Evolutionary conservation across 2,113 vertebrate species (phyloP).

Genomic region (Scortum barcoo): DNA sequence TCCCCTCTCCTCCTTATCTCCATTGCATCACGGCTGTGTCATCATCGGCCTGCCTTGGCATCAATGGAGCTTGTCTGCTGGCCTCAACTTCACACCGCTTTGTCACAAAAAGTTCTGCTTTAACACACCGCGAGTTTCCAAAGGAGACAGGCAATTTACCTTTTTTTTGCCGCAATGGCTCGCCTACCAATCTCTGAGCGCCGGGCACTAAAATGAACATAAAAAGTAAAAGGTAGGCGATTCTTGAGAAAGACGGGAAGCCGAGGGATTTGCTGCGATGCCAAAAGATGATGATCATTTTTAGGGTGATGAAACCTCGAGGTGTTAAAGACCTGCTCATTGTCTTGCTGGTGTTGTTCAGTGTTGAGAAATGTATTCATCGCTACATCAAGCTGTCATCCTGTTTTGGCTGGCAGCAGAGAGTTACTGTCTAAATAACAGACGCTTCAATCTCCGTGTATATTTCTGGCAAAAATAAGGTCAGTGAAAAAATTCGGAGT

Average conservation of each 20-base stretch:
- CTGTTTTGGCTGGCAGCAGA: background rate
- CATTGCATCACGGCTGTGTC: slow-evolving; percentile 59
- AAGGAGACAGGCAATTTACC: slow-evolving; percentile 42
- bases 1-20: slow-evolving; percentile 48
- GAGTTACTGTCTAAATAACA: slow-evolving; percentile 2
- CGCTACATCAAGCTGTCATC: background rate
- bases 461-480: background rate
- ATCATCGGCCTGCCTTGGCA: slow-evolving; percentile 59
- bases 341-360: background rate
- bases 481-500: background rate
- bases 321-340: background rate
- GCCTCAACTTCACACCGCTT: slow-evolving; percentile 71
- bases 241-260: background rate
- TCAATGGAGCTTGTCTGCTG: slow-evolving; percentile 68
- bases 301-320: background rate
- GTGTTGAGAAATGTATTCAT: background rate
- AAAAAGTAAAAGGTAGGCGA: slow-evolving; percentile 19
- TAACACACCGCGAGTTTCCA: slow-evolving; percentile 29
- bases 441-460: background rate
- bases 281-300: background rate
- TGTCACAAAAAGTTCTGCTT: slow-evolving; percentile 63
- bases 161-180: background rate
- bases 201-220: slow-evolving; percentile 8
- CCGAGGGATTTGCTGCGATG: background rate
- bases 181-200: background rate